Conservation (phyloP, 2,888 invertebrate genomes). For the Biston stratarius region DNA sequence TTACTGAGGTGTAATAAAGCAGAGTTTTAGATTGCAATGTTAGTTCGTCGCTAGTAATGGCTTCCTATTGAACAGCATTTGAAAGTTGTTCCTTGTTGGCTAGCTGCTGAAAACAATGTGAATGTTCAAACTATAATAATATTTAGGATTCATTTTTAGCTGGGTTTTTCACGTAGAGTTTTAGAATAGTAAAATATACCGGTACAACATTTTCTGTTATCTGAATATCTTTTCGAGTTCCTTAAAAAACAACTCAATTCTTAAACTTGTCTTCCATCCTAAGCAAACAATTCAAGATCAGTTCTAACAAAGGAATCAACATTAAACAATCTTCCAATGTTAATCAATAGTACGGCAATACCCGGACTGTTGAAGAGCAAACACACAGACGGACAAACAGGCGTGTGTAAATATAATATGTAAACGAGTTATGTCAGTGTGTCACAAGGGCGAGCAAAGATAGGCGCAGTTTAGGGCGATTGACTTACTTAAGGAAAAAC, state of each 20-base stretch:
- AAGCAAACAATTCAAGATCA: conserved; percentile 7
- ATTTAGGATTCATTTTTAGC: neutral
- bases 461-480: conserved; percentile 7
- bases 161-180: too few species aligned
- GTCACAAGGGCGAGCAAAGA: conserved; percentile 37
- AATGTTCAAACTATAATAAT: neutral
- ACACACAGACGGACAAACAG: conserved; percentile 21
- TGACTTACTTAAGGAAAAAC: neutral
- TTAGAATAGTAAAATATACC: too few species aligned
- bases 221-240: too few species aligned
- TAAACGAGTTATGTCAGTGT: conserved; percentile 36
- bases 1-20: neutral
- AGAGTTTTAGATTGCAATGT: neutral
- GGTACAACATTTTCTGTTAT: too few species aligned
- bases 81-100: neutral
- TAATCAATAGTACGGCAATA: conserved; percentile 35
- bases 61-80: conserved; percentile 3
- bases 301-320: conserved; percentile 31
- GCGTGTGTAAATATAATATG: conserved; percentile 31
- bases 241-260: conserved; percentile 20
- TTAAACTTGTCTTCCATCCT: conserved; percentile 14
- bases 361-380: conserved; percentile 26
- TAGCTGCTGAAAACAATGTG: neutral
- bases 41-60: neutral
- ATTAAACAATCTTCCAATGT: conserved; percentile 31